phyloP scores from a whole-genome alignment of 2,113 vertebrate genomes.

The Anoplopoma fimbria region DNA sequence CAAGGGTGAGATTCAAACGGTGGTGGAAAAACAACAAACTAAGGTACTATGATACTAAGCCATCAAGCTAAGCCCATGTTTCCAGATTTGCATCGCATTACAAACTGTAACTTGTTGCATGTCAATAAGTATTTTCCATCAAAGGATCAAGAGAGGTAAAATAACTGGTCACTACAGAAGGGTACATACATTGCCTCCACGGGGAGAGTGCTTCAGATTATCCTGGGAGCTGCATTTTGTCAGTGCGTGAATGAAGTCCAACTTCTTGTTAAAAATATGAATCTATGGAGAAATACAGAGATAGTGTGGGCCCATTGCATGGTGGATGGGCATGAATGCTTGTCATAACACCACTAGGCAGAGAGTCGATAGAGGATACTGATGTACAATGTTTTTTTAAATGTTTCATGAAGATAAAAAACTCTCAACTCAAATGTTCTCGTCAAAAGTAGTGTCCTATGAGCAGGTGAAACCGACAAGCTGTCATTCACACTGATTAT shows the following conservation, averaged over 20 bases:
- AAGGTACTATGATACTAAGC: not conserved
- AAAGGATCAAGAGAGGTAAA: conserved; percentile 8
- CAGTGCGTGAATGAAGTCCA: conserved; percentile 91
- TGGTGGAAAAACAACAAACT: conserved; percentile 2
- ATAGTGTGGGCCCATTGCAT: conserved; percentile 54
- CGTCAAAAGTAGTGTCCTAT: not conserved
- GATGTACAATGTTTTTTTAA: not conserved
- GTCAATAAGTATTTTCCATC: not conserved
- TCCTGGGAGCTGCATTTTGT: conserved; percentile 95
- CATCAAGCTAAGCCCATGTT: not conserved
- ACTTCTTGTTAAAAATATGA: conserved; percentile 96
- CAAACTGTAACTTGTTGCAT: not conserved
- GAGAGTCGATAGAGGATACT: not conserved
- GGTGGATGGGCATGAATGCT: conserved; percentile 3
- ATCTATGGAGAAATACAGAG: conserved; percentile 88
- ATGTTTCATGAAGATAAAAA: not conserved
- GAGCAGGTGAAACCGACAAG: not conserved
- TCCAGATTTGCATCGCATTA: conserved; percentile 3
- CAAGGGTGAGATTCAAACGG: not conserved
- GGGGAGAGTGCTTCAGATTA: conserved; percentile 92
- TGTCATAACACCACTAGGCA: not conserved
- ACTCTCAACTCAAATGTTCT: not conserved
- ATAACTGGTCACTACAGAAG: conserved; percentile 1
- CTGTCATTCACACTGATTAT: not conserved
- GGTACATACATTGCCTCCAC: conserved; percentile 93